A percentile compares a stretch with the other conserved stretches of the same genome.
These are phyloP conservation scores for Mimumesa dahlbomi DNA, from an alignment of 2,888 invertebrate genomes.

Conservation along the genomic window DNA sequence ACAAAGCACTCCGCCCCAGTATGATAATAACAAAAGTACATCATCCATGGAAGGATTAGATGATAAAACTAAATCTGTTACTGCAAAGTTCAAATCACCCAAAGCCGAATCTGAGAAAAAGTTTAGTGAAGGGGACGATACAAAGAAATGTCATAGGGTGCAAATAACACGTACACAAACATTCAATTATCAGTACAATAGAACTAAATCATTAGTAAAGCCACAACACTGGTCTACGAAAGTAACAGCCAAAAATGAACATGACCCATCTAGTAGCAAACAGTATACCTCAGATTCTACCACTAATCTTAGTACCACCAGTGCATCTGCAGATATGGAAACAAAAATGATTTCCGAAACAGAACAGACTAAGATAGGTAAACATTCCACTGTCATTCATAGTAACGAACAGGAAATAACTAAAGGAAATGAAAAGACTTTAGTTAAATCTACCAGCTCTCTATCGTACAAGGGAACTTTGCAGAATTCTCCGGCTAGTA, in stretches of 20 bases:
- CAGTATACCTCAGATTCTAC: conserved; percentile 12
- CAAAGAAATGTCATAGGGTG: conserved; percentile 36
- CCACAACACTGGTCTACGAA: too few species aligned
- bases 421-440: conserved; percentile 9
- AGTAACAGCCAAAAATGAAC: too few species aligned
- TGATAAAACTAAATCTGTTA: conserved; percentile 33
- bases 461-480: conserved; percentile 13
- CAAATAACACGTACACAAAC: conserved; percentile 31
- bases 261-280: too few species aligned
- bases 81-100: conserved; percentile 9
- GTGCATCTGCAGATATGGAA: conserved; percentile 2
- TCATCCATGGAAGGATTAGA: conserved; percentile 23
- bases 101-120: conserved; percentile 21
- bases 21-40: conserved; percentile 30
- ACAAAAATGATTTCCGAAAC: conserved; percentile 28
- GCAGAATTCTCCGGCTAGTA: conserved; percentile 16
- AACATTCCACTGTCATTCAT: conserved; percentile 10
- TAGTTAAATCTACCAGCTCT: conserved; percentile 9
- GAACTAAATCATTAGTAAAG: conserved; percentile 30
- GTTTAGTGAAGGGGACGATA: conserved; percentile 19
- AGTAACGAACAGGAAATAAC: conserved; percentile 1
- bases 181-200: conserved; percentile 35
- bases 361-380: conserved; percentile 16
- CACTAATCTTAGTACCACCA: conserved; percentile 6
- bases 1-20: conserved; percentile 30